Evolutionary conservation across 2,797 vertebrate species (phyloP).

Genomic region (Gallinago stenura): DNA sequence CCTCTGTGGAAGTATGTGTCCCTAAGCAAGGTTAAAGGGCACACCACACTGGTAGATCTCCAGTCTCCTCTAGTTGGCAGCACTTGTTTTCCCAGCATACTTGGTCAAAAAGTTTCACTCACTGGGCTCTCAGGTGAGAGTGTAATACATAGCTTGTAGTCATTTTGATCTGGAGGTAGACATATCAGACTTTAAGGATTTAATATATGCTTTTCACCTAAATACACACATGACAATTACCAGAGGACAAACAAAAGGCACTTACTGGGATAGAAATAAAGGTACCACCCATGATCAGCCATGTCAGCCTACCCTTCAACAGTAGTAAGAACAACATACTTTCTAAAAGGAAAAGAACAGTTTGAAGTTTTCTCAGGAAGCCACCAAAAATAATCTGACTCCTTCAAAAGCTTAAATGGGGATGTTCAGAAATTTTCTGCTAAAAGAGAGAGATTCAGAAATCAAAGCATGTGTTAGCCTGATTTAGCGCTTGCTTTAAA

Average conservation of each 20-base stretch:
- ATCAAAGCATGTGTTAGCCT: neutral
- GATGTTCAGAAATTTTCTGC: neutral
- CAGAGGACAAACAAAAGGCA: neutral
- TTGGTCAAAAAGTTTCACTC: neutral
- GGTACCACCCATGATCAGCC: fast-evolving
- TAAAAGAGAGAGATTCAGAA: neutral
- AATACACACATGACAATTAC: neutral
- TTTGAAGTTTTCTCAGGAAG: neutral
- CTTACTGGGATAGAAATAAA: neutral
- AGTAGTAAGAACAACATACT: neutral
- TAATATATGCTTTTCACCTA: neutral
- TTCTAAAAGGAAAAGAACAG: neutral
- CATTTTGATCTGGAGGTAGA: neutral
- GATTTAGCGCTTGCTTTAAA: neutral
- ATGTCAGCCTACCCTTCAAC: neutral
- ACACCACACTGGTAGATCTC: neutral
- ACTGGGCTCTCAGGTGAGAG: neutral
- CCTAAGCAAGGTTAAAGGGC: neutral
- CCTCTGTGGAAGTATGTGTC: neutral
- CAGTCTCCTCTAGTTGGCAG: neutral
- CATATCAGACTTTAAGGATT: neutral
- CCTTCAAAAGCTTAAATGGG: neutral
- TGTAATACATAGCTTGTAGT: neutral
- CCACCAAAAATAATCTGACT: neutral
- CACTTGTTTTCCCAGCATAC: neutral